Percentiles rank a stretch among this genome's conserved stretches.
phyloP scores from a whole-genome alignment of 2,888 invertebrate species.

The Agrotis exclamationis region DNA sequence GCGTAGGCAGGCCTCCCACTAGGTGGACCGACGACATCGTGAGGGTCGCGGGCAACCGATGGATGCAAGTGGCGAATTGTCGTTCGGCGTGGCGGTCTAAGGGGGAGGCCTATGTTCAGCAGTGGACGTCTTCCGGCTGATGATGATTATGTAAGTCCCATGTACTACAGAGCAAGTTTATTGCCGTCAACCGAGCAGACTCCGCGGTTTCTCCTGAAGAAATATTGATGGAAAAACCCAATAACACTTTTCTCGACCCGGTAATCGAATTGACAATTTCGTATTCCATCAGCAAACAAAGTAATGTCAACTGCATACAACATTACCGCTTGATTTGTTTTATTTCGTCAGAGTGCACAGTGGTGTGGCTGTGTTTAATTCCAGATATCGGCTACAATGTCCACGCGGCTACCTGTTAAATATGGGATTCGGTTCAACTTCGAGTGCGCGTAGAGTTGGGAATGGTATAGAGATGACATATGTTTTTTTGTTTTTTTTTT shows the following conservation, averaged over 20 bases:
- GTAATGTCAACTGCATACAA: conserved; percentile 44
- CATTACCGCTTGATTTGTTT: conserved; percentile 45
- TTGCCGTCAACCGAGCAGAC: background rate
- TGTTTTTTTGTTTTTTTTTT: no score
- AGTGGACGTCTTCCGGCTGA: no score
- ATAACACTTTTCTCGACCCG: background rate
- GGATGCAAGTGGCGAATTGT: no score
- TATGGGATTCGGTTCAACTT: conserved; percentile 76
- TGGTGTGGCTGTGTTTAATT: conserved; percentile 72
- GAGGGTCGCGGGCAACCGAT: no score
- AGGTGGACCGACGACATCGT: no score
- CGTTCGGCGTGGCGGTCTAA: no score
- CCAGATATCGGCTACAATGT: conserved; percentile 80
- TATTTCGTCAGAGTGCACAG: conserved; percentile 61
- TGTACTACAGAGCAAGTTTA: no score
- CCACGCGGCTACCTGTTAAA: conserved; percentile 84
- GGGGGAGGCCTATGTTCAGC: no score
- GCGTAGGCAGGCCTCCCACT: no score
- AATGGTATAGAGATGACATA: conserved; percentile 51
- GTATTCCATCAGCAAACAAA: conserved; percentile 48
- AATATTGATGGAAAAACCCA: background rate
- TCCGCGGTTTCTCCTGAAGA: no score
- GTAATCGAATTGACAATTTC: background rate
- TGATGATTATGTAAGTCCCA: background rate
- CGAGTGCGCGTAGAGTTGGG: conserved; percentile 63